Base-by-base conservation (phyloP, 2,113 vertebrate species). In the Australoheros scitulus region DNA sequence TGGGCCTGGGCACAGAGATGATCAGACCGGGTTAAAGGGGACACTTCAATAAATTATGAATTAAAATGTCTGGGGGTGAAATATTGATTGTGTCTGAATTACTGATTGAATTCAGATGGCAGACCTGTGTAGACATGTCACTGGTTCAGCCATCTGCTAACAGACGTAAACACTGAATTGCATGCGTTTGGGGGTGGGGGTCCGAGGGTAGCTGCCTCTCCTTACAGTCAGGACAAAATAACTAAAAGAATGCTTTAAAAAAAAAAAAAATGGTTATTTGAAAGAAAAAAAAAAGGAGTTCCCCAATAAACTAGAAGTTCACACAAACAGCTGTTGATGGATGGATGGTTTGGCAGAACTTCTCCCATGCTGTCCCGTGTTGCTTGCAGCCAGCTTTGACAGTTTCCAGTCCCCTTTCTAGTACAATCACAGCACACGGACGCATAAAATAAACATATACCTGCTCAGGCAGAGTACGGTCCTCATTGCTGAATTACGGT, bases 21-120 rank as follows among this genome's bases (percentile, higher is more conserved):
- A 80, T 84, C 75, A 86, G 22, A 77, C 22, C 11, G 80, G 82
- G 89, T 89, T 84, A 80, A 79, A 56, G 86, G 41, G 88, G 89
- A 86, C 89, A 55, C 61, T 65, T 79, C 77, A n/a, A 91, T 94
- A 93, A 93, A 94, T 94, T 85, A 89, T 50, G 61, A 36, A 47
- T 56, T 77, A n/a, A 81, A 88, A 83, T 11, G 59, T 90, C 85
- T 91, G 68, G 72, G 50, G 26, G 88, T 84, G 79, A 92, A 91
- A 82, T 83, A 91, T 91, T 91, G 89, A 92, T 94, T 86, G 77
- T 77, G 83, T 89, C 79, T 90, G 82, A 92, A 64, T 81, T 68
- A 34, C 84, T 88, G 83, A 93, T 86, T 92, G 72, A 86, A 76
- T 85, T 94, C 89, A 93, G 85, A 92, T 92, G 91, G 77, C n/a